Conservation (phyloP, 2,797 vertebrate species). For the Cossypha niveicapilla region DNA sequence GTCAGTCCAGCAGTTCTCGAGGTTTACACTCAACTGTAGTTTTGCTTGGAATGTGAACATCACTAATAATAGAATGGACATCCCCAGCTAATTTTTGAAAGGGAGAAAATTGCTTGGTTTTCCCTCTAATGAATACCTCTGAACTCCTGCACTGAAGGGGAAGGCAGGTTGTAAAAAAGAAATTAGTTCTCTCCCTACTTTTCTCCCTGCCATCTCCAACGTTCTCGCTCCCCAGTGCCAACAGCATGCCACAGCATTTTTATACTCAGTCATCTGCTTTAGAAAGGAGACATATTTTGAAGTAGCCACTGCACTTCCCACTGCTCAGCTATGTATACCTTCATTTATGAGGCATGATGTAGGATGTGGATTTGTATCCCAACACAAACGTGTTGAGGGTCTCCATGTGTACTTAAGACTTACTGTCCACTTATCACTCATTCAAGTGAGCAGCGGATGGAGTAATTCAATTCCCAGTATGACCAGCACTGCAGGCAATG, state of each 20-base stretch:
- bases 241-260: background rate
- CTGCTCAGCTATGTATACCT: background rate
- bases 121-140: background rate
- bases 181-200: background rate
- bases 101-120: background rate
- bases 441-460: background rate
- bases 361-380: background rate
- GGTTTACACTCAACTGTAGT: background rate
- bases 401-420: background rate
- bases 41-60: background rate
- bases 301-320: background rate
- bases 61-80: background rate
- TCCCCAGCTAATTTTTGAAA: background rate
- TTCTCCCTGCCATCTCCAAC: background rate
- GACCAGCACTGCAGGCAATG: background rate
- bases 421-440: background rate
- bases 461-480: background rate
- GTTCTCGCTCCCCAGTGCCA: background rate
- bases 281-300: background rate
- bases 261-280: background rate
- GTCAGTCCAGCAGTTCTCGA: background rate
- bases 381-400: accelerated
- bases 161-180: background rate
- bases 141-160: background rate
- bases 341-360: background rate